These are phyloP conservation scores for Leucophenga maculata DNA, from an alignment of 2,888 invertebrate species.

Conservation along the genomic window DNA sequence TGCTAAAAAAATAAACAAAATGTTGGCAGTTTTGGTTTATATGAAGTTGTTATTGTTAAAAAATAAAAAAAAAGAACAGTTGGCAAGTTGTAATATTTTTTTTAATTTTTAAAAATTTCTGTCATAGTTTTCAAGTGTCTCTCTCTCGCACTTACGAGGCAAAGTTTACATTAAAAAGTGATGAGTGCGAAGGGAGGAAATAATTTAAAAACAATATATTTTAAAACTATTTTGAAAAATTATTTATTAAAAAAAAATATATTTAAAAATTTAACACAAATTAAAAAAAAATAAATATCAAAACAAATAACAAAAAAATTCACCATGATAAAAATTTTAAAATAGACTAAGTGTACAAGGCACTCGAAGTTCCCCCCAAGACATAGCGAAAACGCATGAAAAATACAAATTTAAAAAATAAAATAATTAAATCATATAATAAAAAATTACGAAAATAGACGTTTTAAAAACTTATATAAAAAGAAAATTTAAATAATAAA, in stretches of 20 bases:
- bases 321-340: slow-evolving; percentile 5
- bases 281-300: neutral
- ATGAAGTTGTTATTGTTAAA: neutral
- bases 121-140: too few species aligned
- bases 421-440: neutral
- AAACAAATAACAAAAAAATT: neutral
- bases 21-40: too few species aligned
- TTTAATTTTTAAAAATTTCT: neutral
- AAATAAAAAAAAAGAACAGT: too few species aligned
- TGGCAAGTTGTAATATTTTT: neutral
- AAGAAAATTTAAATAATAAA: neutral
- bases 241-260: too few species aligned
- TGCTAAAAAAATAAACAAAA: neutral
- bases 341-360: neutral
- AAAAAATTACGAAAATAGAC: slow-evolving; percentile 1
- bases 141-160: too few species aligned
- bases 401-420: slow-evolving; percentile 3
- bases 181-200: too few species aligned
- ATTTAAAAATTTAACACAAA: neutral
- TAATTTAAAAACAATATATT: too few species aligned
- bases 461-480: slow-evolving; percentile 11
- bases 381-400: neutral
- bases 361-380: neutral
- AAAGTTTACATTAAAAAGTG: too few species aligned
- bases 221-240: too few species aligned